Evolutionary conservation across 2,888 invertebrate genomes (phyloP).

Genomic region (Drosophila algonquin): DNA sequence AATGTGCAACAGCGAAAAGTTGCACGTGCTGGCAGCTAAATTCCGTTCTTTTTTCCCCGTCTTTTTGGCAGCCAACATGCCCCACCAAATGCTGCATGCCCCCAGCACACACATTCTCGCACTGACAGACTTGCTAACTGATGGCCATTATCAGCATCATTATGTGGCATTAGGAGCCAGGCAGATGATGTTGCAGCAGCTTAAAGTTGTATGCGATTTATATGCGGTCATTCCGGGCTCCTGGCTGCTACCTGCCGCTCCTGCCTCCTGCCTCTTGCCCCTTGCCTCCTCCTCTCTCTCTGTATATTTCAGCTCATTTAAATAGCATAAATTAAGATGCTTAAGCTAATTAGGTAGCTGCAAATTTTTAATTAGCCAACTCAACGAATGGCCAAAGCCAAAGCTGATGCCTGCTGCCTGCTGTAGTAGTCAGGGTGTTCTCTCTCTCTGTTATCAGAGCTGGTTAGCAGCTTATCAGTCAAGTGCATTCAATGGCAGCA

Average conservation of each 20-base stretch:
- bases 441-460: slow-evolving; percentile 38
- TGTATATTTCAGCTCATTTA: slow-evolving; percentile 55
- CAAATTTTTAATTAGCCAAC: slow-evolving; percentile 55
- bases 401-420: neutral
- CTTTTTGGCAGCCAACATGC: slow-evolving; percentile 11
- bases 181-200: slow-evolving; percentile 55
- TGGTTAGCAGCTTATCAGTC: slow-evolving; percentile 56
- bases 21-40: slow-evolving; percentile 53
- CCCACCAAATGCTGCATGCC: neutral
- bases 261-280: too few species aligned
- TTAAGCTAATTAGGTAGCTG: slow-evolving; percentile 66
- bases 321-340: slow-evolving; percentile 67
- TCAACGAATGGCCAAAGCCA: slow-evolving; percentile 1
- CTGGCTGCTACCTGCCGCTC: too few species aligned
- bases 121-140: slow-evolving; percentile 29
- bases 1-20: slow-evolving; percentile 54
- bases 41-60: slow-evolving; percentile 6
- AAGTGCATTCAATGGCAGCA: slow-evolving; percentile 37
- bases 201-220: slow-evolving; percentile 75
- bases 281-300: neutral
- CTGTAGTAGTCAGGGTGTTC: slow-evolving; percentile 27
- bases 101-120: slow-evolving; percentile 8
- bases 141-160: slow-evolving; percentile 77
- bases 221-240: slow-evolving; percentile 43
- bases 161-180: slow-evolving; percentile 73